Evolutionary conservation across 2,113 vertebrate genomes (phyloP), one percentile per base, ranked within the genome.

Genomic region (Ageneiosus marmoratus): DNA sequence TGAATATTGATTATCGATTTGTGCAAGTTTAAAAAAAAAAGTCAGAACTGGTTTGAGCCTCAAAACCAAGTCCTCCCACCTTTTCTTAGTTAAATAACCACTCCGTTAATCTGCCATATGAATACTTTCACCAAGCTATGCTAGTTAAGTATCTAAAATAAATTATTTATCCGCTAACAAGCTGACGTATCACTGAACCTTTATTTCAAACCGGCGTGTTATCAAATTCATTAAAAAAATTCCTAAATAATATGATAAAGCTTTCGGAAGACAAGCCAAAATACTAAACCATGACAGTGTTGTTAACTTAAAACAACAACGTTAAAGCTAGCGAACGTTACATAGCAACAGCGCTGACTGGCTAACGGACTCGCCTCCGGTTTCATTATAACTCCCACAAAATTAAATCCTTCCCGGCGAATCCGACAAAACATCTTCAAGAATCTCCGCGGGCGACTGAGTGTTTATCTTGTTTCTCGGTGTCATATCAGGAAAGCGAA

Each of bases 301-400:
- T 29, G 37, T 18, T 51, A 79, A 48, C 16, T 48, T 50, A 37
- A 50, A 51, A 9, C n/a, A n/a, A n/a, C n/a, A n/a, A n/a, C 46
- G 41, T 10, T 24, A 32, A 7, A 34, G 48, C 50, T 41, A 67
- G 79, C 79, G 69, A 80, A 67, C 46, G 46, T 50, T 67, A 12
- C 78, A 53, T 37, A 80, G 79, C 79, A 69, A 80, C 58, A n/a
- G 46, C 63, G 46, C 7, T 22, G 27, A 50, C 60, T 65, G 78
- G 79, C 79, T 80, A 80, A 80, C 79, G 79, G 79, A 80, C 18
- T 51, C 77, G 77, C 58, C 60, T 80, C 60, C 10, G 34, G 24
- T n/a, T 37, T 69, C 63, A 69, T 69, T 9, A 53, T 69, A 41
- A 69, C 37, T 69, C 48, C 62, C 73, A 55, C 20, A 6, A 2